phyloP scores from a whole-genome alignment of 2,113 vertebrate genomes.

The Epinephelus fuscoguttatus region DNA sequence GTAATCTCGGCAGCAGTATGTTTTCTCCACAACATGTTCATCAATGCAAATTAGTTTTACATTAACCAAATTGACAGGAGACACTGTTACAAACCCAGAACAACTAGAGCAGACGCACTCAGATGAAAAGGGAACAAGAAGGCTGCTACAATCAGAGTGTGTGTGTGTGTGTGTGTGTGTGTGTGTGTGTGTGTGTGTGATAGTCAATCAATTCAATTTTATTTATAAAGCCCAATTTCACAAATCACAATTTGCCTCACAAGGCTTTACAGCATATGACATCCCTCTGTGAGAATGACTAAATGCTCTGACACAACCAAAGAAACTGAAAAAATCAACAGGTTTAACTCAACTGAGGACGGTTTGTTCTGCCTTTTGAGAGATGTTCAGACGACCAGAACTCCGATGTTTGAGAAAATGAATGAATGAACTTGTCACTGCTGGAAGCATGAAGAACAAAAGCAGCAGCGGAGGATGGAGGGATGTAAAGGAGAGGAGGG shows the following conservation, averaged over 20 bases:
- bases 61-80: not conserved
- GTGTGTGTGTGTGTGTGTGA: too few species aligned
- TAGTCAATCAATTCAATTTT: too few species aligned
- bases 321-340: slow-evolving; percentile 5
- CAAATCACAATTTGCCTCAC: too few species aligned
- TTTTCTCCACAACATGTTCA: not conserved
- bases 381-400: not conserved
- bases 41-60: slow-evolving; percentile 5
- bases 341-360: not conserved
- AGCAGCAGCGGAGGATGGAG: slow-evolving; percentile 12
- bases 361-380: not conserved
- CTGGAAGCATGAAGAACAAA: slow-evolving; percentile 1
- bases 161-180: too few species aligned
- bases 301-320: not conserved
- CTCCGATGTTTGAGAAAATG: not conserved
- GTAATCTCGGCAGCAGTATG: not conserved
- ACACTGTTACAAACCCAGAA: not conserved
- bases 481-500: not conserved
- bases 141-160: too few species aligned
- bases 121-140: not conserved
- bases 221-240: too few species aligned
- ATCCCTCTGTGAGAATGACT: not conserved
- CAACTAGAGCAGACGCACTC: not conserved
- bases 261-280: too few species aligned
- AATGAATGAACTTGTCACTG: slow-evolving; percentile 11